A percentile compares a stretch with the other conserved stretches of the same genome.
Conservation (phyloP, 2,113 vertebrate genomes). For the Podarcis raffonei region DNA sequence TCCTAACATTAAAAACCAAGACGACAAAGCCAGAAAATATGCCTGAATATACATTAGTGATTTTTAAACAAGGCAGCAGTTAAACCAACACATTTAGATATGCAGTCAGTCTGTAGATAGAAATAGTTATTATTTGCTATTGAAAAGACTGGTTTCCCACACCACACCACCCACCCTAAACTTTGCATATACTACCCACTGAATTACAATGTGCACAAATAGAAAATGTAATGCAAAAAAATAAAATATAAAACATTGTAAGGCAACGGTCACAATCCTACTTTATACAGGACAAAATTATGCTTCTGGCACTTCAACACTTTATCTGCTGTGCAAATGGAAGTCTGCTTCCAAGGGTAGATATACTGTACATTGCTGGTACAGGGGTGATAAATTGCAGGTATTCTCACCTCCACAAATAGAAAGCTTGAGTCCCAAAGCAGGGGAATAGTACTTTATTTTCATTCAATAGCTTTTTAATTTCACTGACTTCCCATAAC, state of each 20-base stretch:
- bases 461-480: background rate
- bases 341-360: background rate
- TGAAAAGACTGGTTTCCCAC: constrained; percentile 6
- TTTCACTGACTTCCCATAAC: no score
- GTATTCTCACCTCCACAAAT: background rate
- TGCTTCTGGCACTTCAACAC: background rate
- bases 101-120: constrained; percentile 8
- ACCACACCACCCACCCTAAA: background rate
- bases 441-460: background rate
- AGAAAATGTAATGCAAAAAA: constrained; percentile 12
- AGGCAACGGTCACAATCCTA: background rate
- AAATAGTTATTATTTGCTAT: constrained; percentile 31
- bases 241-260: background rate
- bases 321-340: background rate
- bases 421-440: background rate
- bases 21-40: background rate
- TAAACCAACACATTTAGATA: background rate
- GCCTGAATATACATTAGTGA: accelerated
- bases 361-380: background rate
- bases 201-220: background rate
- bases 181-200: constrained; percentile 18
- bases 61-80: background rate
- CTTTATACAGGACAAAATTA: constrained; percentile 2
- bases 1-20: constrained; percentile 21
- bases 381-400: background rate